Evolutionary conservation across 2,888 invertebrate species (phyloP).

Genomic region (Cistogaster globosa): DNA sequence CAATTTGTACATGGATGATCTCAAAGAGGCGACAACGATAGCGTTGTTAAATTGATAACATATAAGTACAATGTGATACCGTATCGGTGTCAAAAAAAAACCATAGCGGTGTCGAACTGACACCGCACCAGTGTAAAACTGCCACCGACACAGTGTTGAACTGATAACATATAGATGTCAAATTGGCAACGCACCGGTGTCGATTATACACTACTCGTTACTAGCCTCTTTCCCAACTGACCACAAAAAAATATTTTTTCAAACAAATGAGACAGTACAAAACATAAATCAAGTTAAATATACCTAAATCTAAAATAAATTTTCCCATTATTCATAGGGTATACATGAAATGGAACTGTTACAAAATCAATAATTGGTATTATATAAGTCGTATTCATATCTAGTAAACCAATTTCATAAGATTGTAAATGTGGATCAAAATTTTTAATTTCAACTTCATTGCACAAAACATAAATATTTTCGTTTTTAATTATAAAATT

Average conservation of each 20-base stretch:
- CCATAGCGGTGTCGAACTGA: background rate
- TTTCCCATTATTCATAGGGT: conserved; percentile 47
- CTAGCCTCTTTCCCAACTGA: background rate
- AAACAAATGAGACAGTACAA: background rate
- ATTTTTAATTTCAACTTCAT: conserved; percentile 26
- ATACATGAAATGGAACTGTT: conserved; percentile 11
- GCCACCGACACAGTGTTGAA: background rate
- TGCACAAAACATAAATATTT: conserved; percentile 42
- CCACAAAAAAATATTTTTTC: background rate
- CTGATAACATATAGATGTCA: background rate
- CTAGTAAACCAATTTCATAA: conserved; percentile 13
- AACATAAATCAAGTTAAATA: background rate
- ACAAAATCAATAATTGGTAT: conserved; percentile 30
- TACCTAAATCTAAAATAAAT: conserved; percentile 32
- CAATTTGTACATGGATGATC: too few species aligned
- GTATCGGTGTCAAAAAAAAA: background rate
- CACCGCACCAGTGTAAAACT: background rate
- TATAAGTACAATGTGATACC: background rate
- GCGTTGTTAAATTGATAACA: background rate
- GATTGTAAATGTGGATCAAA: conserved; percentile 35
- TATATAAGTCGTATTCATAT: conserved; percentile 1
- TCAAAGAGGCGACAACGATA: too few species aligned
- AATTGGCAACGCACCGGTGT: too few species aligned
- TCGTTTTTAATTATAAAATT: conserved; percentile 40
- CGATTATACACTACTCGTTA: too few species aligned